Base-by-base conservation (phyloP, 2,888 invertebrate genomes). In the Stenichneumon culpator region DNA sequence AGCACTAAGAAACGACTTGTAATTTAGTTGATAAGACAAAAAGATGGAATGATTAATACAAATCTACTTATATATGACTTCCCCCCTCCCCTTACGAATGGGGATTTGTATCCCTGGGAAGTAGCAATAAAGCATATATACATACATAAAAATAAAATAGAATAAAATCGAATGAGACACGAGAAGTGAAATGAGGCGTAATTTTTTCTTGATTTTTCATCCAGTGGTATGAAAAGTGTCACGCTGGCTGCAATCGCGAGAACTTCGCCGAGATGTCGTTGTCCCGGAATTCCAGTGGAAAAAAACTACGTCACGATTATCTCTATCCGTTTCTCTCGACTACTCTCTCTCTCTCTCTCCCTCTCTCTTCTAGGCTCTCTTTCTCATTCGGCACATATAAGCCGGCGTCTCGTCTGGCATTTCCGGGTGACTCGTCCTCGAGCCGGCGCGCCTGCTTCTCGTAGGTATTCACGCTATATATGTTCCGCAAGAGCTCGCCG, bases 201-300 rank as follows among this genome's bases (percentile, higher is more conserved):
- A 69, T 73, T 81, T 75, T 75, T 70, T 32, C 16, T 47, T 47
- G 16, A 32, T 70, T 39, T 25, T 65, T 63, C 44, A 28, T 50
- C 14, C 50, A 44, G 32, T 44, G 50, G 32, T 63, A 63, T 47
- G 32, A 63, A 78, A 81, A 81, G 78, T 84, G 78, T 81, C 69
- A 84, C 63, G 68, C 22, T 3, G 67, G 11, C 25, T 50, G 78
- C 19, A 36, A 16, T 36, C 25, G 57, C 80, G 65, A 39, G 72
- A 47, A 72, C 63, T 47, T 32, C 36, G 72, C 50, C 54, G 77
- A 74, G 73, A 74, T 77, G 63, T 65, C 72, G 67, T 6, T 65
- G 77, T 72, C 63, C 52, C 73, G 78, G 82, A 82, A 82, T 84
- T 84, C 69, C 81, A 84, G 78, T 47, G 69, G 82, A 82, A 84